phyloP scores from a whole-genome alignment of 2,888 invertebrate species.

The Zhengitettix transpicula region DNA sequence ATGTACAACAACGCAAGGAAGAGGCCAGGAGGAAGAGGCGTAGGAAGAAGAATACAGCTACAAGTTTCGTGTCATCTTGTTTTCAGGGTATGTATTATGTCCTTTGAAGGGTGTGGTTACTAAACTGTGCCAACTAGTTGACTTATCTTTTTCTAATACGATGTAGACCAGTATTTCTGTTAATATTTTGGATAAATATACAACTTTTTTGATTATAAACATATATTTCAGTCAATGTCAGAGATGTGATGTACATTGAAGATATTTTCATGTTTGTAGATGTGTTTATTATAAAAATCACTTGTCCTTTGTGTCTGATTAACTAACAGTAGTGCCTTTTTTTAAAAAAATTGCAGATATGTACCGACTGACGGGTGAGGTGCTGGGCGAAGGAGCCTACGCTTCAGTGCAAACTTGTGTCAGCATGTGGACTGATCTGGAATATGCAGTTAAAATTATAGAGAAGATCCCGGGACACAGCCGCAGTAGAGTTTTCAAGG shows the following conservation, averaged over 20 bases:
- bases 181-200: too few relatives aligned
- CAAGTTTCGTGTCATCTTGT: conserved; percentile 74
- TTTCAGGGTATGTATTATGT: conserved; percentile 55
- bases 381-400: conserved; percentile 92
- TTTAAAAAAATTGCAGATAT: conserved; percentile 45
- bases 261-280: too few relatives aligned
- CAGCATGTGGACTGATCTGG: conserved; percentile 77
- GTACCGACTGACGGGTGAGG: conserved; percentile 87
- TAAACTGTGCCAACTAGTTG: too few relatives aligned
- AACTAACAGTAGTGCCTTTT: background rate
- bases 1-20: conserved; percentile 50
- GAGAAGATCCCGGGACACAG: conserved; percentile 91
- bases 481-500: conserved; percentile 87
- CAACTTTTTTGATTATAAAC: too few relatives aligned
- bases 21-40: conserved; percentile 75
- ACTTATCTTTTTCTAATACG: too few relatives aligned
- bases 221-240: too few relatives aligned
- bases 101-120: background rate
- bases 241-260: too few relatives aligned
- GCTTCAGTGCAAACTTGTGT: conserved; percentile 90
- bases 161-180: too few relatives aligned
- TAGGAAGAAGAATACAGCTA: conserved; percentile 80
- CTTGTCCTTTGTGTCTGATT: too few relatives aligned
- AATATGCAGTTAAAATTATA: conserved; percentile 95
- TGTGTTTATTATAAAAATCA: too few relatives aligned